Evolutionary conservation across 2,888 invertebrate species (phyloP), one percentile per base, ranked within the genome.

Genomic region (Carterocephalus palaemon): DNA sequence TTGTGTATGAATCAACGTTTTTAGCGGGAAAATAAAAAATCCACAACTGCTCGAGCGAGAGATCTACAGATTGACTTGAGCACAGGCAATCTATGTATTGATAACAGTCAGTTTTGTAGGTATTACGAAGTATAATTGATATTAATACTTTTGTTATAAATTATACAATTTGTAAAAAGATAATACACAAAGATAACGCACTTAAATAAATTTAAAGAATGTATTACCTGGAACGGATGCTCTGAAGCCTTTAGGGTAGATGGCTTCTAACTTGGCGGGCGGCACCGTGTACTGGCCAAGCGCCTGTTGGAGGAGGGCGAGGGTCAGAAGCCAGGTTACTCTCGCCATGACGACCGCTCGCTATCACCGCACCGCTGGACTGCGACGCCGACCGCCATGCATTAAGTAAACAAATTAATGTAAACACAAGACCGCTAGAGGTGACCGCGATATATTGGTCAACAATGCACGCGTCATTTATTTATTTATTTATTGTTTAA

Each of bases 211-310:
- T 26, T 26, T 4, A 12, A 2, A 9, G 10, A 23, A 32, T 22
- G 10, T 48, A 70, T 62, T 63, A 89, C 90, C 85, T 62, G 89
- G 88, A 26, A 92, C 86, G 0, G 90, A 89, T 0, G 91, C 89
- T 32, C 88, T 75, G 0, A 92, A 62, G 45, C 92, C 92, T 62
- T 70, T 85, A 0, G 92, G 91, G 53, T 80, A 78, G 20, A 90
- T 79, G 2, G 89, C 89, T 62, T 90, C 89, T 1, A 92, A 71
- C 43, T 77, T 87, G 0, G 90, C 88, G 1, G 79, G 75, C 0
- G 90, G 90, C 0, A 90, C 88, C 1, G 51, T 61, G 40, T 83
- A 81, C 23, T 74, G 60, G 0, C 52, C 55, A 22, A 64, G 63
- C 1, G 51, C 64, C 22, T 38, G 32, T 46, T 60, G 60, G 46